A percentile compares a stretch with the other conserved stretches of the same genome.
Evolutionary conservation across 2,797 vertebrate species (phyloP).

Genomic region (Poecilia velifera): DNA sequence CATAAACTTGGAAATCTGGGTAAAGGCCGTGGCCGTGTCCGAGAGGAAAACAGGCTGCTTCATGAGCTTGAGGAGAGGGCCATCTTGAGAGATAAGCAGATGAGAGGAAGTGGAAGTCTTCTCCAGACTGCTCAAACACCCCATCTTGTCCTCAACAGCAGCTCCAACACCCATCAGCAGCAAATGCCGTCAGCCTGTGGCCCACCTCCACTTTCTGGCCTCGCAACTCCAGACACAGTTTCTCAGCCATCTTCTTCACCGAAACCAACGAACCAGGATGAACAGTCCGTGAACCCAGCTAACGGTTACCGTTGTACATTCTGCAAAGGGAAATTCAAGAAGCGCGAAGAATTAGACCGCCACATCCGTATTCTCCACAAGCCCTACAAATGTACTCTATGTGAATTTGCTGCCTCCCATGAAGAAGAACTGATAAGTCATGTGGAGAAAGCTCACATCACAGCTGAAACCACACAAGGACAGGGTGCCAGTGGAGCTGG

Average conservation of each 20-base stretch:
- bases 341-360: constrained; percentile 94
- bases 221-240: constrained; percentile 85
- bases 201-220: constrained; percentile 84
- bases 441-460: constrained; percentile 98
- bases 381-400: constrained; percentile 98
- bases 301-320: constrained; percentile 96
- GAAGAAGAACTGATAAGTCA: constrained; percentile 98
- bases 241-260: constrained; percentile 90
- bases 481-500: constrained; percentile 82
- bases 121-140: constrained; percentile 81
- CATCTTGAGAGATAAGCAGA: constrained; percentile 95
- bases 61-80: constrained; percentile 98
- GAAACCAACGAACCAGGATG: constrained; percentile 89
- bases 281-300: constrained; percentile 84
- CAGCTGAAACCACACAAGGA: constrained; percentile 92
- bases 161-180: constrained; percentile 79
- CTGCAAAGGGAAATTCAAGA: constrained; percentile 99
- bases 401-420: constrained; percentile 95
- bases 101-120: constrained; percentile 90
- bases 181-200: constrained; percentile 88
- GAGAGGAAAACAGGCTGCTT: constrained; percentile 94
- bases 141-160: constrained; percentile 77
- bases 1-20: constrained; percentile 98
- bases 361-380: constrained; percentile 99
- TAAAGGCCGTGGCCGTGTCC: constrained; percentile 95